Evolutionary conservation across 2,888 invertebrate genomes (phyloP), one percentile per base, ranked within the genome.

Genomic region (Andrena bicolor): DNA sequence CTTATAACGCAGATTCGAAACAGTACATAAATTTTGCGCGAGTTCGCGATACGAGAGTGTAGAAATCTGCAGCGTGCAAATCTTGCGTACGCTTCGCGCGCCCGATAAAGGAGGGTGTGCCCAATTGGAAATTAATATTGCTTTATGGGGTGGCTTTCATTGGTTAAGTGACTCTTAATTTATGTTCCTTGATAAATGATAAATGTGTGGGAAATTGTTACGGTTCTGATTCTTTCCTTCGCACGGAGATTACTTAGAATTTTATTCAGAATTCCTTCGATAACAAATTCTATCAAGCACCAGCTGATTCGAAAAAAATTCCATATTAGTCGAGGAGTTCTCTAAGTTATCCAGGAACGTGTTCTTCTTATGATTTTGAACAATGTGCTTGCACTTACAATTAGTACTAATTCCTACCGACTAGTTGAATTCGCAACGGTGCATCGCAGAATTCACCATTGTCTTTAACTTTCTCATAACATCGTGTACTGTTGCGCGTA

Each of bases 121-220:
- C 64, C 20, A 41, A 26, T 35, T 20, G n/a, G 28, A 56, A 30
- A 80, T 80, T 70, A 80, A 74, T 74, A 73, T 60, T 35, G 10
- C 56, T 41, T 66, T 71, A 71, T 80, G 64, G 49, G 26, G 23
- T 51, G 48, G 41, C 10, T 7, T 41, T 20, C 32, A 4, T 5
- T 41, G 53, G 58, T 41, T 79, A 72, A 80, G 64, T 64, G 64
- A 16, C 10, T 2, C 32, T 20, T 63, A 58, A 80, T 73, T 81
- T 73, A 81, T 35, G 69, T 23, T 16, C 49, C 0, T 1, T 23
- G 35, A 10, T 16, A 26, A 65, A 35, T n/a, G 69, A 61, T 63
- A 76, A 23, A 35, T 26, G n/a, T 10, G 53, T 26, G 26, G 13
- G n/a, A 61, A 53, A 53, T 51, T 76, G 53, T 13, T 26, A 16